phyloP scores from a whole-genome alignment of 2,888 invertebrate species.

The Chorisops tibialis region DNA sequence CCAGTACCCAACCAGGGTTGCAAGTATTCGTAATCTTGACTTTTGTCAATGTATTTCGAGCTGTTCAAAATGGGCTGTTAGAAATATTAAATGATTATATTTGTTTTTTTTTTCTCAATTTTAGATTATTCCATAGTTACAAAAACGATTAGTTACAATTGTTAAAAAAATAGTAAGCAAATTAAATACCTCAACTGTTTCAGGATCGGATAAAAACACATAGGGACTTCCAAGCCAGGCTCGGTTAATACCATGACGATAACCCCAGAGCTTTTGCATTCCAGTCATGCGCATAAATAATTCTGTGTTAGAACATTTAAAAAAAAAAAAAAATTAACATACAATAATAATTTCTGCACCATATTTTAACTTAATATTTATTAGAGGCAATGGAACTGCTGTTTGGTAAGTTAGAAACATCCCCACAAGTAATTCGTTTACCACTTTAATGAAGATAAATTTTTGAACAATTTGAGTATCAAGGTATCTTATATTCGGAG shows the following conservation, averaged over 20 bases:
- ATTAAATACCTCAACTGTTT: slow-evolving; percentile 52
- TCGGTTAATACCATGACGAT: slow-evolving; percentile 53
- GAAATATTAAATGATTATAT: slow-evolving; percentile 1
- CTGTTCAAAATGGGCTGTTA: slow-evolving; percentile 58
- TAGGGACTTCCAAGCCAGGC: slow-evolving; percentile 56
- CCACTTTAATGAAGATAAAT: too few relatives aligned
- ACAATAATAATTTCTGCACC: too few relatives aligned
- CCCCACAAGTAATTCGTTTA: too few relatives aligned
- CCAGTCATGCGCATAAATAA: slow-evolving; percentile 55
- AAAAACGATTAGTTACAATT: neutral
- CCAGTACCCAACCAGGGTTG: slow-evolving; percentile 61
- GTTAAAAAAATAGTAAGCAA: neutral
- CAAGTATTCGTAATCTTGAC: slow-evolving; percentile 57
- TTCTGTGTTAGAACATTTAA: slow-evolving; percentile 45
- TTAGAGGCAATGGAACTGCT: too few relatives aligned
- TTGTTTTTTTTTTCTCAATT: too few relatives aligned
- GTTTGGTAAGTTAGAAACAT: too few relatives aligned
- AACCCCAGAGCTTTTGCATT: slow-evolving; percentile 54
- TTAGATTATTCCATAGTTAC: too few relatives aligned
- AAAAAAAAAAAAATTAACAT: neutral
- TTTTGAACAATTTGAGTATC: too few relatives aligned
- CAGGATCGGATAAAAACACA: slow-evolving; percentile 54
- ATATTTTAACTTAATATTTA: too few relatives aligned
- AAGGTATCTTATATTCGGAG: too few relatives aligned
- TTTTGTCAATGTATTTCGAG: slow-evolving; percentile 59